Percentiles rank a stretch among this genome's conserved stretches.
Conservation (phyloP, 2,797 vertebrate genomes). For the Anabacerthia variegaticeps region DNA sequence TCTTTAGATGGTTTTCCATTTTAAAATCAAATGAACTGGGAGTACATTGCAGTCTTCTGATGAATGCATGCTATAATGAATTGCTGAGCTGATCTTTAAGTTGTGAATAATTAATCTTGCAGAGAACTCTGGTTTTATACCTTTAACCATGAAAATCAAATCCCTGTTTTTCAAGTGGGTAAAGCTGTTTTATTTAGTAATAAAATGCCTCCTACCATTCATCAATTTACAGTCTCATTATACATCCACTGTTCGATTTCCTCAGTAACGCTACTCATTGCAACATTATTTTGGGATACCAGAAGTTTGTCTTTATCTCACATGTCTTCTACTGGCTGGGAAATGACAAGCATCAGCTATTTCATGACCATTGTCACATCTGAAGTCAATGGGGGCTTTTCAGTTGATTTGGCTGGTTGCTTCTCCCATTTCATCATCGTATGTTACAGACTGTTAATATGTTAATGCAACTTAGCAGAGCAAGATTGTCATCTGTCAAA, state of each 20-base stretch:
- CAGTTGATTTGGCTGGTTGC: neutral
- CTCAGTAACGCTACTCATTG: neutral
- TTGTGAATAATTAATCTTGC: neutral
- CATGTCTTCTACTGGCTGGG: neutral
- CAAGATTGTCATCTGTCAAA: neutral
- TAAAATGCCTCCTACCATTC: neutral
- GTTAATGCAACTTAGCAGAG: neutral
- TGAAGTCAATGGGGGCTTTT: neutral
- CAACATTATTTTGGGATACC: neutral
- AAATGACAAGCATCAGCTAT: neutral
- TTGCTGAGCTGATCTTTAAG: neutral
- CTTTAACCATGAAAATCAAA: neutral
- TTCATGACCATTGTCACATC: neutral
- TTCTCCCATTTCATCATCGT: neutral
- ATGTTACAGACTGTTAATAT: neutral
- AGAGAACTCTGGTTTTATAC: neutral
- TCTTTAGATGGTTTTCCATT: neutral
- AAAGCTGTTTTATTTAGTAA: neutral
- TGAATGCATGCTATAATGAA: neutral
- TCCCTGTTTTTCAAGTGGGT: neutral
- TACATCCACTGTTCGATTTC: neutral
- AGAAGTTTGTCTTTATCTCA: neutral
- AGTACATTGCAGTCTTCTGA: neutral
- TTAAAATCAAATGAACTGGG: neutral
- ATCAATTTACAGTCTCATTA: neutral